Evolutionary conservation across 2,888 invertebrate species (phyloP).

Genomic region (Ormyrus thymus): DNA sequence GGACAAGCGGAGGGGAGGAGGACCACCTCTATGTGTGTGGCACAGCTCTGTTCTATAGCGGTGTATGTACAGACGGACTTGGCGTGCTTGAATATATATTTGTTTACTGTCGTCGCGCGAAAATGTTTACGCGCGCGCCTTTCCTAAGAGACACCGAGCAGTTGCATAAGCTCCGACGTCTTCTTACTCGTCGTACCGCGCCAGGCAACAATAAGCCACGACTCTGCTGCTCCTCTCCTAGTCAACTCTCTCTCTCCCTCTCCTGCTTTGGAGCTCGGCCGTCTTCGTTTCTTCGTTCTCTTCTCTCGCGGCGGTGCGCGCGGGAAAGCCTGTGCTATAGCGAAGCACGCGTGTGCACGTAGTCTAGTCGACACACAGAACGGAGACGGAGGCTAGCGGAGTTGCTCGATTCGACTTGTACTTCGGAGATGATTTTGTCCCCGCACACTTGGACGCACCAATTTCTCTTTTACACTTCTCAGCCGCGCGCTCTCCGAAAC

Average conservation of each 20-base stretch:
- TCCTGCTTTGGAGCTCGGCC: neutral
- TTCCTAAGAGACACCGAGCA: constrained; percentile 7
- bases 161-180: constrained; percentile 66
- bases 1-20: too few species aligned
- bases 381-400: neutral
- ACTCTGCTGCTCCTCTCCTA: too few species aligned
- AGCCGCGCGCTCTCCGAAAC: neutral
- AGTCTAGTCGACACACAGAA: too few species aligned
- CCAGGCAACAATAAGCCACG: constrained; percentile 17
- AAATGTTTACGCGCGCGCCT: constrained; percentile 64
- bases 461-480: neutral
- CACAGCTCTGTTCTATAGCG: too few species aligned
- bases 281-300: constrained; percentile 34
- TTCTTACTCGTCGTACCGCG: constrained; percentile 42
- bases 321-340: constrained; percentile 39
- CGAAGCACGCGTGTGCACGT: neutral
- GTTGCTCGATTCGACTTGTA: neutral
- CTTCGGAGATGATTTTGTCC: neutral
- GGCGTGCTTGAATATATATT: constrained; percentile 39
- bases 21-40: neutral
- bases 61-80: neutral
- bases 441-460: neutral
- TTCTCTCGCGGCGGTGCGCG: constrained; percentile 45
- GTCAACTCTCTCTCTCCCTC: constrained; percentile 1
- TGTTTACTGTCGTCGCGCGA: constrained; percentile 47